These are phyloP conservation scores for Uloborus plumipes DNA, from an alignment of 2,888 invertebrate genomes.

Conservation along the genomic window DNA sequence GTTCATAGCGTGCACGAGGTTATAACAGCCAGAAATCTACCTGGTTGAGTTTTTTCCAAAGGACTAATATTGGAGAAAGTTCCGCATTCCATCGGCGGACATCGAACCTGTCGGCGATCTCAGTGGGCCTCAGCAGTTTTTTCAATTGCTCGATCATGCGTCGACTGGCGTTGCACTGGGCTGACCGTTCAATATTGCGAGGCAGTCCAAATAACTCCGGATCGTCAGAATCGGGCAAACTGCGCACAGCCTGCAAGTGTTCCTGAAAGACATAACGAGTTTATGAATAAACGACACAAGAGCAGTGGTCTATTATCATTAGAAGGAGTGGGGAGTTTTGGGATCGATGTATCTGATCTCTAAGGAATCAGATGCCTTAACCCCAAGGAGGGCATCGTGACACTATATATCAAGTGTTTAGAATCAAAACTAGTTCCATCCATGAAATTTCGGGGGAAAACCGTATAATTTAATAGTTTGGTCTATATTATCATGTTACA, in stretches of 20 bases:
- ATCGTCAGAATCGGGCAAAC: conserved; percentile 80
- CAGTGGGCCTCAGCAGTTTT: conserved; percentile 72
- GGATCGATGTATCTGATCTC: too few relatives aligned
- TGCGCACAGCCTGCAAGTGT: conserved; percentile 78
- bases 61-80: conserved; percentile 79
- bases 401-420: too few relatives aligned
- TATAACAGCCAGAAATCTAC: conserved; percentile 66
- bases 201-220: conserved; percentile 87
- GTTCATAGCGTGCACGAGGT: too few relatives aligned
- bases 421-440: too few relatives aligned
- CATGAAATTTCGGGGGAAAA: too few relatives aligned
- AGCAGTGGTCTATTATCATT: too few relatives aligned
- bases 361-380: too few relatives aligned
- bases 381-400: too few relatives aligned
- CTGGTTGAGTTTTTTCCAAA: conserved; percentile 85
- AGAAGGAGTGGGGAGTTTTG: too few relatives aligned
- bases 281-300: too few relatives aligned
- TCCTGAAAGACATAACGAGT: conserved; percentile 74
- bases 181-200: conserved; percentile 86
- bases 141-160: conserved; percentile 78
- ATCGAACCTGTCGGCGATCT: conserved; percentile 73
- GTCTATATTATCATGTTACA: too few relatives aligned
- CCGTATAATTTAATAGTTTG: too few relatives aligned
- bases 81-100: conserved; percentile 75
- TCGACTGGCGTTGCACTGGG: conserved; percentile 80